Conservation (phyloP, 2,113 vertebrate genomes). For the Anolis sagrei region DNA sequence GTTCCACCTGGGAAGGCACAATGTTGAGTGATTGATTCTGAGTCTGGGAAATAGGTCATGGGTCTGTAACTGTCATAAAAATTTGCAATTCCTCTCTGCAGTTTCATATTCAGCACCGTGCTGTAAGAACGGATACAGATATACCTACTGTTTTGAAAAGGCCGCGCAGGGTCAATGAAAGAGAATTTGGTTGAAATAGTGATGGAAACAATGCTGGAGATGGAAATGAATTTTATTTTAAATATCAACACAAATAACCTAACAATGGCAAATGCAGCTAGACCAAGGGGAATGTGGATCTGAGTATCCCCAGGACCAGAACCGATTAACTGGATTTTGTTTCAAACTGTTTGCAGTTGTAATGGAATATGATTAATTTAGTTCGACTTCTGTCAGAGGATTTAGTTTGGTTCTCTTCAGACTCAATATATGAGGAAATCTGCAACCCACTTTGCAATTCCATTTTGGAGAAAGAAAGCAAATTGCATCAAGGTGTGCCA, state of each 20-base stretch:
- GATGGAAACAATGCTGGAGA: conserved; percentile 49
- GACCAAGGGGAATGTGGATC: conserved; percentile 30
- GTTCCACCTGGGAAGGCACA: background rate
- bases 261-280: conserved; percentile 26
- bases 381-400: background rate
- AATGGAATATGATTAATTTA: background rate
- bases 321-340: conserved; percentile 29
- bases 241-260: conserved; percentile 11
- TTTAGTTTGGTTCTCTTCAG: background rate
- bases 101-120: conserved; percentile 43
- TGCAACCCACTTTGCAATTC: background rate
- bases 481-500: background rate
- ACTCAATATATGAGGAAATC: background rate
- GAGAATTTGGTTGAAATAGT: conserved; percentile 53
- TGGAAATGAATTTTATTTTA: conserved; percentile 42
- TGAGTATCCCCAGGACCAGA: conserved; percentile 41
- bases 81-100: conserved; percentile 21
- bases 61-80: background rate
- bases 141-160: conserved; percentile 39
- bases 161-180: conserved; percentile 58
- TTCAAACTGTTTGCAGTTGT: conserved; percentile 40
- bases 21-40: background rate
- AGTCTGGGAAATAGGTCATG: background rate
- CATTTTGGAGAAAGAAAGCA: background rate
- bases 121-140: conserved; percentile 7